Evolutionary conservation across 2,113 vertebrate species (phyloP).

Genomic region (Scomber japonicus): DNA sequence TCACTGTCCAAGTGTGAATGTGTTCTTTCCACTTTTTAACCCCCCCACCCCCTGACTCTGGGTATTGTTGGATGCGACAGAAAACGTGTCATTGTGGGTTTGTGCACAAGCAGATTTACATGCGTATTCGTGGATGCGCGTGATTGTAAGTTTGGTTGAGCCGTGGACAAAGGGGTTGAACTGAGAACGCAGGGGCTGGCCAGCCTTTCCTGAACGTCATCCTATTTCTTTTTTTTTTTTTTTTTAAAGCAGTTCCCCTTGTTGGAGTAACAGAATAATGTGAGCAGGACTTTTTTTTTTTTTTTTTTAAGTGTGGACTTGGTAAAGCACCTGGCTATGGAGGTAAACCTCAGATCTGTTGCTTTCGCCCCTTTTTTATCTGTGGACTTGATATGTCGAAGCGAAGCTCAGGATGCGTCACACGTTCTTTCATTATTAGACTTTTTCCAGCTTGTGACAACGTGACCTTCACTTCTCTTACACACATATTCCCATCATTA

Average conservation of each 20-base stretch:
- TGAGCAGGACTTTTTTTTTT: conserved; percentile 35
- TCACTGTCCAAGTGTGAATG: conserved; percentile 28
- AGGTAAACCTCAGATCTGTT: conserved; percentile 67
- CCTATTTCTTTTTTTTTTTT: conserved; percentile 26
- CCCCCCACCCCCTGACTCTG: background rate
- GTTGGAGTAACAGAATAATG: conserved; percentile 51
- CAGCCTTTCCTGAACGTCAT: conserved; percentile 68
- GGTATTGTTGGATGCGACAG: conserved; percentile 16
- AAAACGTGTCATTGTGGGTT: conserved; percentile 30
- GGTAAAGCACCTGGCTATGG: conserved; percentile 62
- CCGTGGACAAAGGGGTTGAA: conserved; percentile 70
- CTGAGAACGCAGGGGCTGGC: conserved; percentile 41
- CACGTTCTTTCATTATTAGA: background rate
- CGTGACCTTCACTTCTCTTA: background rate
- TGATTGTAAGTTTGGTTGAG: conserved; percentile 61
- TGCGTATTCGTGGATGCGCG: conserved; percentile 24
- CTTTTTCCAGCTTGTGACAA: conserved; percentile 18
- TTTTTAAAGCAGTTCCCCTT: conserved; percentile 42
- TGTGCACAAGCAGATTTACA: conserved; percentile 42
- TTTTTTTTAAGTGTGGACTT: conserved; percentile 54
- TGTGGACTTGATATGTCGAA: conserved; percentile 3
- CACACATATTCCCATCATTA: background rate
- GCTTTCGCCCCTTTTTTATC: background rate
- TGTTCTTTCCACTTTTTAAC: conserved; percentile 26
- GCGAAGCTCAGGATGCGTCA: background rate